Conservation (phyloP, 2,113 vertebrate genomes). For the Platichthys stellatus region DNA sequence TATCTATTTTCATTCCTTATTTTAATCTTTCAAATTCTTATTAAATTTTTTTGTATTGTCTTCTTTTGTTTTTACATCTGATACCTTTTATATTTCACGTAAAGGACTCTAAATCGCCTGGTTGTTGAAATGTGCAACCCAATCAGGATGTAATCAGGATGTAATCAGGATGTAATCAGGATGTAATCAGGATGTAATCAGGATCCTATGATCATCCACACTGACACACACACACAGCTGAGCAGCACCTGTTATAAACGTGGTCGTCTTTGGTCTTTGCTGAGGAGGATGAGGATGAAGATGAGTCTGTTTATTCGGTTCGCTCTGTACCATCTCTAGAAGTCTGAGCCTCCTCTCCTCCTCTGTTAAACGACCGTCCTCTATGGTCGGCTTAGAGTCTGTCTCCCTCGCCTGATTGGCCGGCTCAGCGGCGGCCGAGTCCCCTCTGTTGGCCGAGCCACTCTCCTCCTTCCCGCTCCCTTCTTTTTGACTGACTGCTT, state of each 20-base stretch:
- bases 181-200: no score
- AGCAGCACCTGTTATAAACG: slow-evolving; percentile 69
- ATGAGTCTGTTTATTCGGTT: slow-evolving; percentile 43
- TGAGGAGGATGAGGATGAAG: slow-evolving; percentile 54
- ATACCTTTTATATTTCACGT: no score
- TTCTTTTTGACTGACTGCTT: slow-evolving; percentile 31
- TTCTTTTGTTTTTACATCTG: no score
- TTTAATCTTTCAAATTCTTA: no score
- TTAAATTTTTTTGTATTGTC: no score
- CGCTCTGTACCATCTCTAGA: slow-evolving; percentile 65
- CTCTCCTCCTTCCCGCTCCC: slow-evolving; percentile 47
- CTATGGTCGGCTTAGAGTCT: slow-evolving; percentile 52
- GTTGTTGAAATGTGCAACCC: no score
- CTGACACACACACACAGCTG: slow-evolving; percentile 6
- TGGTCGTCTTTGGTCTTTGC: slow-evolving; percentile 67
- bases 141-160: no score
- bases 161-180: no score
- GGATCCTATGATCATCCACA: no score
- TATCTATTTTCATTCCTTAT: no score
- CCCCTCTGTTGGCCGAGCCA: slow-evolving; percentile 52
- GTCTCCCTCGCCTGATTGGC: slow-evolving; percentile 42
- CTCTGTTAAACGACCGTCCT: slow-evolving; percentile 50
- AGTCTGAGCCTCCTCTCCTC: slow-evolving; percentile 63
- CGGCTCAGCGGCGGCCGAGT: slow-evolving; percentile 21
- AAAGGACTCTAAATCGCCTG: no score